Conservation (phyloP, 2,113 vertebrate genomes). For the Bagarius yarrelli region DNA sequence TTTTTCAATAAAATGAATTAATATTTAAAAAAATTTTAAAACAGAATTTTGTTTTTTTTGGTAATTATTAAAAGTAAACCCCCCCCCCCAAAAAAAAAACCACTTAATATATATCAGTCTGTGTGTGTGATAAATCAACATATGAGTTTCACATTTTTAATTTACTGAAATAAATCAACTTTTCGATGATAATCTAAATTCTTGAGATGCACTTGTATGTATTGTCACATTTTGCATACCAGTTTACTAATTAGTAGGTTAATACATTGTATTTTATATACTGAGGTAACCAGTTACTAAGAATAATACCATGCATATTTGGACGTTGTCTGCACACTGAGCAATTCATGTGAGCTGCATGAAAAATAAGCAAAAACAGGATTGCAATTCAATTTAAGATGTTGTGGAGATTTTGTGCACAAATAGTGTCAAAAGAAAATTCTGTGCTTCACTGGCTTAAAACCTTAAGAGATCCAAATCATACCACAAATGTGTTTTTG, state of each 20-base stretch:
- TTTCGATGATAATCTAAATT: too few relatives aligned
- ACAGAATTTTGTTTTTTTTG: too few relatives aligned
- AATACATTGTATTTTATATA: not conserved
- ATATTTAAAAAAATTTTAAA: too few relatives aligned
- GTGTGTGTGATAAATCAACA: too few relatives aligned
- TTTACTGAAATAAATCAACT: too few relatives aligned
- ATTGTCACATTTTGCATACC: not conserved
- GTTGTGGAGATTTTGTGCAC: not conserved
- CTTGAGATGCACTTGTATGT: not conserved
- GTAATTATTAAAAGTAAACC: too few relatives aligned
- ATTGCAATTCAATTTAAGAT: not conserved
- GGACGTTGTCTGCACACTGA: not conserved
- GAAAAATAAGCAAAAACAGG: not conserved
- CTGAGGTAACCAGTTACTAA: not conserved
- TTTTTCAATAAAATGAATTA: too few relatives aligned
- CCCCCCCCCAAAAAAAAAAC: too few relatives aligned
- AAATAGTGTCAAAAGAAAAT: not conserved
- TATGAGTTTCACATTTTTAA: too few relatives aligned
- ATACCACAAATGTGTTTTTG: constrained; percentile 7
- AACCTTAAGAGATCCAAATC: constrained; percentile 9
- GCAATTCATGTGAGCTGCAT: not conserved
- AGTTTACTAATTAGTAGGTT: not conserved
- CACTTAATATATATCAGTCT: too few relatives aligned
- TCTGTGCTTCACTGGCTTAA: not conserved
- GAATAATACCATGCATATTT: not conserved